Evolutionary conservation across 2,113 vertebrate genomes (phyloP).

Genomic region (Larimichthys crocea): DNA sequence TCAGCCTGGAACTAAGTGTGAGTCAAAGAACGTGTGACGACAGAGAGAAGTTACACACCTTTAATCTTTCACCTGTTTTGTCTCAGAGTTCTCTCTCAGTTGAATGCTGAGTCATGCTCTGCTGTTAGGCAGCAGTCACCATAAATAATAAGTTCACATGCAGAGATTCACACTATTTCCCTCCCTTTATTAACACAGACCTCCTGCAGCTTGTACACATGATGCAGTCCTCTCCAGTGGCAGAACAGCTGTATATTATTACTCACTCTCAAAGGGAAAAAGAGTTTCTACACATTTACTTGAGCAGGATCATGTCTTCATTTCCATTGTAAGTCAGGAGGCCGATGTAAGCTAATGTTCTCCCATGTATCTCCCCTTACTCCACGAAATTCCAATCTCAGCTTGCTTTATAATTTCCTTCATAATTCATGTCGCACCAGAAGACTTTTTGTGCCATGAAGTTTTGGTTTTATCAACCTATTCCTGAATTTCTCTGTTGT

Average conservation of each 20-base stretch:
- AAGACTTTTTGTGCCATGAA: conserved; percentile 30
- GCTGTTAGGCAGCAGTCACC: conserved; percentile 3
- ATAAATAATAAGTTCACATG: conserved; percentile 34
- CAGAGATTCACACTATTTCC: background rate
- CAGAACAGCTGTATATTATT: background rate
- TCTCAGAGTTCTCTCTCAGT: background rate
- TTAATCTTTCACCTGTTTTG: background rate
- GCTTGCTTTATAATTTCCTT: too few species aligned
- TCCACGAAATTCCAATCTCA: too few species aligned
- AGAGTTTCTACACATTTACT: conserved; percentile 13
- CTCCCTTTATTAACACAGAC: conserved; percentile 14
- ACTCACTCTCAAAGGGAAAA: conserved; percentile 3
- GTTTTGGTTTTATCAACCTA: conserved; percentile 31
- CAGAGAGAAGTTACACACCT: background rate
- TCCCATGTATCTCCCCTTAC: too few species aligned
- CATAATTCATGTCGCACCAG: too few species aligned
- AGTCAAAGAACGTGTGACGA: background rate
- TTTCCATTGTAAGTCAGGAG: conserved; percentile 31
- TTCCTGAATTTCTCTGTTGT: conserved; percentile 12
- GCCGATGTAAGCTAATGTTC: conserved; percentile 16
- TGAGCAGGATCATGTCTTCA: conserved; percentile 20
- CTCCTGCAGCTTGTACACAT: conserved; percentile 10
- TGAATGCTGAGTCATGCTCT: background rate
- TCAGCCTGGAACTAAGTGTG: too few species aligned
- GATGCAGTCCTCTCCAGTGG: conserved; percentile 28